These are phyloP conservation scores for Merodon equestris DNA, from an alignment of 2,888 invertebrate species.

Conservation along the genomic window DNA sequence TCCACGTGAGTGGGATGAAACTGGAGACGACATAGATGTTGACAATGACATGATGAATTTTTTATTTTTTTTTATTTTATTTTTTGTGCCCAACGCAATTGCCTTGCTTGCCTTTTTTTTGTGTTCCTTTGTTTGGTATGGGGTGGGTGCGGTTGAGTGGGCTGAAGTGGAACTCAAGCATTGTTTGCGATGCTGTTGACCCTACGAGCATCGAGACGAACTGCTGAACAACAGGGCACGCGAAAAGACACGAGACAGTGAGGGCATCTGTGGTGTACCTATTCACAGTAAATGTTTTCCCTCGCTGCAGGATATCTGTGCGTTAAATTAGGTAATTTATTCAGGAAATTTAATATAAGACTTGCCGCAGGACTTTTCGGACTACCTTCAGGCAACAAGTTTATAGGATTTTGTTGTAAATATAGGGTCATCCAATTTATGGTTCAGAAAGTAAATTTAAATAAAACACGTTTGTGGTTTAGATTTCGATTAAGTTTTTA, in stretches of 20 bases:
- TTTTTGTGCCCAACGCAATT: conserved; percentile 17
- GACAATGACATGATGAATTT: conserved; percentile 42
- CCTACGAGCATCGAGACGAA: conserved; percentile 37
- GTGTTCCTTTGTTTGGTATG: neutral
- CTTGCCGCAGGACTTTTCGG: neutral
- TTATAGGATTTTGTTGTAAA: too few relatives aligned
- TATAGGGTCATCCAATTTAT: too few relatives aligned
- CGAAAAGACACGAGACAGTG: conserved; percentile 16
- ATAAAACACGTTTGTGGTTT: too few relatives aligned
- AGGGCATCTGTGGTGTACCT: neutral
- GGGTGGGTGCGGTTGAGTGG: neutral
- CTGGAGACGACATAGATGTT: conserved; percentile 48
- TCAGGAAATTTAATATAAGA: too few relatives aligned
- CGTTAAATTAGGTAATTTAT: too few relatives aligned
- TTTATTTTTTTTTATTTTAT: conserved; percentile 25
- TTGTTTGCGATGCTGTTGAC: conserved; percentile 58
- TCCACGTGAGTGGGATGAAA: conserved; percentile 9
- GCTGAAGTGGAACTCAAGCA: conserved; percentile 5
- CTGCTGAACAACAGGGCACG: conserved; percentile 19
- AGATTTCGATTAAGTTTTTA: too few relatives aligned
- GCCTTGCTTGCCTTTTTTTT: neutral
- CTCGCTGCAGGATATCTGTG: too few relatives aligned
- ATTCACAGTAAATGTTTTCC: too few relatives aligned
- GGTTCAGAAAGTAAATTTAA: too few relatives aligned
- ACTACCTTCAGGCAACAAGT: too few relatives aligned